phyloP scores from a whole-genome alignment of 2,797 vertebrate species.

The Karalla daura region DNA sequence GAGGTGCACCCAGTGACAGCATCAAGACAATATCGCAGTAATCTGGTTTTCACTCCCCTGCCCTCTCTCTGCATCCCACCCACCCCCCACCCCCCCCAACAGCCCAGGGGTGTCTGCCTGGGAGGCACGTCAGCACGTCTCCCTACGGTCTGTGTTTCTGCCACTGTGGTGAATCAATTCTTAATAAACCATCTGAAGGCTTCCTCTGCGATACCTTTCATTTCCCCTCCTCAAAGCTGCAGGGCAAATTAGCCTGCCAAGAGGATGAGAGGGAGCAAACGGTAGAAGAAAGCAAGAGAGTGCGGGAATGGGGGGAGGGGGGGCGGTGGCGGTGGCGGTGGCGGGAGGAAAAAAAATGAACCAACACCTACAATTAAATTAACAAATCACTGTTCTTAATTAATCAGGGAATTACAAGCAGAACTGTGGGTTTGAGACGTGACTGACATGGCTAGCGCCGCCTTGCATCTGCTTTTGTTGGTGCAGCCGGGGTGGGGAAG shows the following conservation, averaged over 20 bases:
- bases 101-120: constrained; percentile 63
- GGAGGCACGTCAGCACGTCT: constrained; percentile 71
- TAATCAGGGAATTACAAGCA: constrained; percentile 67
- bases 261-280: constrained; percentile 63
- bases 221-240: constrained; percentile 69
- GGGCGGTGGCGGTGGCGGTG: too few relatives aligned
- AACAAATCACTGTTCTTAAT: constrained; percentile 78
- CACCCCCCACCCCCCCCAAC: constrained; percentile 10
- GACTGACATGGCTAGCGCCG: constrained; percentile 65
- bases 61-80: constrained; percentile 15
- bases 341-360: constrained; percentile 37
- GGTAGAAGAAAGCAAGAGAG: constrained; percentile 56
- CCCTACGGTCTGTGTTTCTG: constrained; percentile 58
- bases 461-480: constrained; percentile 54
- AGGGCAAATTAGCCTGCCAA: constrained; percentile 71
- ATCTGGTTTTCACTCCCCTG: too few relatives aligned
- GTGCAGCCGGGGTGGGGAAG: constrained; percentile 47
- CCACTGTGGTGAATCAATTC: constrained; percentile 72
- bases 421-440: constrained; percentile 57
- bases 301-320: not conserved
- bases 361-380: constrained; percentile 70
- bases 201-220: constrained; percentile 70
- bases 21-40: constrained; percentile 27
- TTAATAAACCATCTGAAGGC: constrained; percentile 73
- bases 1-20: constrained; percentile 14